phyloP scores from a whole-genome alignment of 2,113 vertebrate species.

The Sorex fumeus region DNA sequence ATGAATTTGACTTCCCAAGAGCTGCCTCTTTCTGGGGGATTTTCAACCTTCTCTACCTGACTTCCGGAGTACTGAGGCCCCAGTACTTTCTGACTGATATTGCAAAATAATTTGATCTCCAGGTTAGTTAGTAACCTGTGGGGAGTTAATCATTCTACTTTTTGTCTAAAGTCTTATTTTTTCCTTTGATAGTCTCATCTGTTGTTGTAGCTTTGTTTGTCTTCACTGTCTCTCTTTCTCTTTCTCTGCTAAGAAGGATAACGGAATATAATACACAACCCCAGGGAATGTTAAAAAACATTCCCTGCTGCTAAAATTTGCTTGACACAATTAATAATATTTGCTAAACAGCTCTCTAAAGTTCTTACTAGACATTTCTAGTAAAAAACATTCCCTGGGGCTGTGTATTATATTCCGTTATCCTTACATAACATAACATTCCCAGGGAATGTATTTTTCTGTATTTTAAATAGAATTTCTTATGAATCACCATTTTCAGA shows the following conservation, averaged over 20 bases:
- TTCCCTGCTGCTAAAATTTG: neutral
- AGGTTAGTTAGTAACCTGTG: neutral
- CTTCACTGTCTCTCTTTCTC: neutral
- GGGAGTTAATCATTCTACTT: neutral
- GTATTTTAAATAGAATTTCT: neutral
- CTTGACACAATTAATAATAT: neutral
- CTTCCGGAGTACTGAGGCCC: neutral
- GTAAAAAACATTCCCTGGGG: too few species aligned
- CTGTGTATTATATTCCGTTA: too few species aligned
- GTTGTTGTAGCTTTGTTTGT: neutral
- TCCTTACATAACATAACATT: neutral
- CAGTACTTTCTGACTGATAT: neutral
- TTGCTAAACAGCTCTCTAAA: neutral
- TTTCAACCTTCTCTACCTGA: neutral
- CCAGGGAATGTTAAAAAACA: too few species aligned
- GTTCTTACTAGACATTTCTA: neutral
- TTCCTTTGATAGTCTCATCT: neutral
- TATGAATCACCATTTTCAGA: neutral
- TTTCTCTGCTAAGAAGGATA: neutral
- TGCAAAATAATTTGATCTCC: neutral
- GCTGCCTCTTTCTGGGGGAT: neutral
- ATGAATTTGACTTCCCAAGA: fast-evolving
- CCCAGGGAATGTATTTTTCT: neutral
- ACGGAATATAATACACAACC: too few species aligned
- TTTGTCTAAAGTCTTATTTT: neutral